Base-by-base conservation (phyloP, 2,113 vertebrate species). In the Equus quagga region DNA sequence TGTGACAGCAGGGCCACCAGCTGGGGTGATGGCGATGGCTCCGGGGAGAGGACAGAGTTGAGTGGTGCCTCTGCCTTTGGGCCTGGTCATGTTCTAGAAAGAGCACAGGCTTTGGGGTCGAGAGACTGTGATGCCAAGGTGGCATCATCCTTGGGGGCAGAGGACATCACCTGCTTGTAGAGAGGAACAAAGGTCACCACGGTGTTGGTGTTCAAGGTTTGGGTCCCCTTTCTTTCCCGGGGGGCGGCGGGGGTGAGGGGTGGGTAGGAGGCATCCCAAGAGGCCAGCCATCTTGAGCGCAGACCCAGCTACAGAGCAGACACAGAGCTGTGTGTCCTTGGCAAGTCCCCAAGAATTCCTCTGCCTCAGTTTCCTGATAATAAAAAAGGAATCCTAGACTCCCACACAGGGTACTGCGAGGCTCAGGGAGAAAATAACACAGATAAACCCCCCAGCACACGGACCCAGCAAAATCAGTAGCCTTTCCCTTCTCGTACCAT, bases 341-440 rank as follows among this genome's bases (percentile, higher is more conserved):
- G 69, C 41, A 46, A 62, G 14, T 19, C 49, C 31, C 31, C 23
- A 14, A 33, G 82, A 19, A 23, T 86, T 67, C 93, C 51, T 49
- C 62, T 91, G 97, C 91, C 96, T 96, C 87, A 78, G 72, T 96
- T 95, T 94, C 90, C 88, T 75, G 73, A 64, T 54, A 36, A 7
- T 46, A 15, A 60, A 75, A 46, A 41, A 23, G 56, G 10, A 54
- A 28, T 46, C 73, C 13, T 46, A 5, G 33, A 65, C 49, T 41
- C 41, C 54, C 82, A 18, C 10, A 46, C 9, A 13, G 70, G 3
- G 15, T 54, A 41, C 28, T 49, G 81, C 75, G 72, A 70, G 85
- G 58, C 44, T 41, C 51, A 60, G 10, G 1, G 46, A 80, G 91
- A n/a, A 79, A 73, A n/a, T 18, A 8, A 0, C 6, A 10, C n/a